Evolutionary conservation across 1,140 invertebrate genomes (phyloP), one percentile per base, ranked within the genome.

Genomic region (Drosophila melanica): DNA sequence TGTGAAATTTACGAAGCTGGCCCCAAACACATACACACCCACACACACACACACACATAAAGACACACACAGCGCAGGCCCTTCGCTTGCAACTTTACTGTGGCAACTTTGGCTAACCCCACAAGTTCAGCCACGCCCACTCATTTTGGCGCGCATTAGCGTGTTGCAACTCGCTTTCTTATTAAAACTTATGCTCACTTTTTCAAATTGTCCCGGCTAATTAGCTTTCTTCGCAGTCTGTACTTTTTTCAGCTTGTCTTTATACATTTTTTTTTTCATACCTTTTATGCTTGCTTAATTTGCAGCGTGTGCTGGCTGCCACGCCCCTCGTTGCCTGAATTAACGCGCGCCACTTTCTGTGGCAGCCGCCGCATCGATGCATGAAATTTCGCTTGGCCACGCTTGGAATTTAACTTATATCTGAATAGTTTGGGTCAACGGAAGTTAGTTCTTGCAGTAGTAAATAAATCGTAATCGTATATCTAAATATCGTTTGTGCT

Each of bases 201-300:
- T 75, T 78, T 84, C 63, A 81, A 86, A 79, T 81, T 90, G 64
- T 66, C 62, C 54, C 47, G 75, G 68, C 77, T 90, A 90, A 90
- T 90, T 85, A 90, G 80, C 70, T 76, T 70, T 74, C 53, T 70
- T 50, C 51, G 41, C 58, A 62, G 54, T 54, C 44, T 27, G 57
- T 27, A 57, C 12, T 27, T 27, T n/a, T 48, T 44, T 23, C 41
- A 35, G n/a, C 27, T 35, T 27, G 23, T 23, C 12, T 39, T 27
- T 51, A 11, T 50, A 14, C 27, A 14, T 39, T 7, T 41, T 54
- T 55, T 55, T 42, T 33, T n/a, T n/a, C n/a, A n/a, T n/a, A 39
- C n/a, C 16, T 57, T 59, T 57, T 44, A 14, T 18, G 39, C 33
- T 39, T 59, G 64, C 59, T 60, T 71, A 57, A 74, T 62, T 62